Base-by-base conservation (phyloP, 2,888 invertebrate species). In the Lasioglossum calceatum region DNA sequence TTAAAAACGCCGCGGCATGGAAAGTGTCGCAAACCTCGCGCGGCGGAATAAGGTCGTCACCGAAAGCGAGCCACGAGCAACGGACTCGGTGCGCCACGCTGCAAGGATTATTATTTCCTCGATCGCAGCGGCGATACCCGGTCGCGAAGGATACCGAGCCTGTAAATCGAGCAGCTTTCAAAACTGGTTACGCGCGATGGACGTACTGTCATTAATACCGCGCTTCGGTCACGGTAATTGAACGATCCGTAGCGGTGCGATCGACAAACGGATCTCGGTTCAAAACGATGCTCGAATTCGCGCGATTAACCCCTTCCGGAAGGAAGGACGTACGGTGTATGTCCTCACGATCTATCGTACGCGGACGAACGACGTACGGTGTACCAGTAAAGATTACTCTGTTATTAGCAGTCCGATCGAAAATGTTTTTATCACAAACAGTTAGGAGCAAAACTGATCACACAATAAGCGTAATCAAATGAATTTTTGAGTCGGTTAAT, bases 141-240 rank as follows among this genome's bases (percentile, higher is more conserved):
- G 88, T 84, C 82, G 58, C 58, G 84, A 78, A 81, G 85, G 82
- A 88, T 88, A 89, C 72, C 83, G 54, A 84, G 83, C 64, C 81
- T 73, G 85, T 90, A 91, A 86, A 90, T 90, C 86, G 81, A 78
- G 74, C 71, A 36, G 89, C 88, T 90, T 90, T 90, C 90, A 88
- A 84, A 88, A 87, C 88, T 90, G 87, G 88, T 90, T 90, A 80
- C 86, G 71, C 80, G 74, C 72, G 79, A 79, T 61, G 87, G 87
- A 87, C 88, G 81, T 83, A 85, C 84, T 85, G 86, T 84, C 90
- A 84, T 90, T 90, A 88, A 90, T 87, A 86, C 80, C 84, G 76
- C 77, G 80, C 85, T 86, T 90, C 81, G 87, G 83, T 81, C 87
- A 86, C 90, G 90, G 77, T 89, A 61, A 61, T 27, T 27, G 61